Conservation (phyloP, 2,888 invertebrate species). For the Sesia bembeciformis region DNA sequence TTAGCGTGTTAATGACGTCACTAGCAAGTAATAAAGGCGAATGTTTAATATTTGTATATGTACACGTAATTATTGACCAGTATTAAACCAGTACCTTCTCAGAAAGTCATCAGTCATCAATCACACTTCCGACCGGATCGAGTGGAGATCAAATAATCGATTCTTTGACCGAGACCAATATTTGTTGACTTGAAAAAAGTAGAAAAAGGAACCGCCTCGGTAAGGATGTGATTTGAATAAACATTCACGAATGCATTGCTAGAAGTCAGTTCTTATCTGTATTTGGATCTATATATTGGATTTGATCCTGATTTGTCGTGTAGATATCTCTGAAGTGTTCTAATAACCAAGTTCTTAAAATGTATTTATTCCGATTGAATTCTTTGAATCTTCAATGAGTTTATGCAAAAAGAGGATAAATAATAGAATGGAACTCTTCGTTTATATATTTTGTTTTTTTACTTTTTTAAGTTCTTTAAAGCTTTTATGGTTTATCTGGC, state of each 20-base stretch:
- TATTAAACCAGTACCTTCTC: conserved; percentile 28
- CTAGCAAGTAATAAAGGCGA: too few species aligned
- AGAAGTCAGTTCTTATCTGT: conserved; percentile 14
- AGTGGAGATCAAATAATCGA: conserved; percentile 49
- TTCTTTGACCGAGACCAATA: conserved; percentile 45
- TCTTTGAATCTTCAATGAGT: neutral
- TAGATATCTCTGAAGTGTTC: conserved; percentile 5
- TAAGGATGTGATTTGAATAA: conserved; percentile 48
- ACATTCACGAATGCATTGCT: conserved; percentile 26
- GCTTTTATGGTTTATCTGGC: too few species aligned
- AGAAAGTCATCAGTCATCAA: too few species aligned
- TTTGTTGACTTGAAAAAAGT: conserved; percentile 33
- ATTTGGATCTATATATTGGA: neutral
- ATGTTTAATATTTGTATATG: neutral
- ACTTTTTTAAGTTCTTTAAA: too few species aligned
- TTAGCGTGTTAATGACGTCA: too few species aligned
- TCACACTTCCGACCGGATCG: conserved; percentile 30
- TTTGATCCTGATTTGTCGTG: conserved; percentile 5
- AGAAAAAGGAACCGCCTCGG: conserved; percentile 24
- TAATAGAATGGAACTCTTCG: neutral
- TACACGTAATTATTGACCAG: neutral
- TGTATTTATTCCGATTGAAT: neutral
- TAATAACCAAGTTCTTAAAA: neutral
- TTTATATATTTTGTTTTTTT: neutral
- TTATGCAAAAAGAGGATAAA: neutral